phyloP scores from a whole-genome alignment of 2,113 vertebrate genomes.

The Ondatra zibethicus region DNA sequence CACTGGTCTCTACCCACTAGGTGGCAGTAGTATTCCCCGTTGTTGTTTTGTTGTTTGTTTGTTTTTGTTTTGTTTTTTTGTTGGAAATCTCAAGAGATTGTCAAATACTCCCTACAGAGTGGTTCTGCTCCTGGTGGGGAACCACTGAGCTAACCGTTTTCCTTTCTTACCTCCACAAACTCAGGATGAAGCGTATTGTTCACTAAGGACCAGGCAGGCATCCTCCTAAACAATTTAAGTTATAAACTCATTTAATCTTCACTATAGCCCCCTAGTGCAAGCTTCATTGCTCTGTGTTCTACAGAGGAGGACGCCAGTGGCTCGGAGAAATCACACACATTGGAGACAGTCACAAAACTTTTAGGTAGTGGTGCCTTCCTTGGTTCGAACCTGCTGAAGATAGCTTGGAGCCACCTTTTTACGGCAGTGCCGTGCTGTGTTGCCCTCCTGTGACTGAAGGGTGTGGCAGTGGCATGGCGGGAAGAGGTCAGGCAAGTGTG shows the following conservation, averaged over 20 bases:
- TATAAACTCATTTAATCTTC: background rate
- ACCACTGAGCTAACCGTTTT: background rate
- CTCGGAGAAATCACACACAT: background rate
- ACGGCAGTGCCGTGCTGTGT: background rate
- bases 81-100: background rate
- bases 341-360: background rate
- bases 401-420: background rate
- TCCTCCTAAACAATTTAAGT: background rate
- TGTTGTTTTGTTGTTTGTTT: no score
- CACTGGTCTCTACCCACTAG: background rate
- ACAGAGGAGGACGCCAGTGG: background rate
- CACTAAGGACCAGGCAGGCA: background rate
- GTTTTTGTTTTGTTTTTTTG: no score
- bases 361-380: background rate
- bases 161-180: background rate
- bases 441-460: background rate
- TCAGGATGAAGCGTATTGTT: background rate
- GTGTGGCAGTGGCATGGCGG: fast-evolving
- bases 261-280: no score
- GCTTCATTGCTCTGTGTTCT: background rate
- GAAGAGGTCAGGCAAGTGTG: no score
- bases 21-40: background rate
- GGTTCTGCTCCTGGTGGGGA: background rate
- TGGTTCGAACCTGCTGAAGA: background rate
- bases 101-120: background rate